phyloP scores from a whole-genome alignment of 2,888 invertebrate genomes.

The Tipula unca region DNA sequence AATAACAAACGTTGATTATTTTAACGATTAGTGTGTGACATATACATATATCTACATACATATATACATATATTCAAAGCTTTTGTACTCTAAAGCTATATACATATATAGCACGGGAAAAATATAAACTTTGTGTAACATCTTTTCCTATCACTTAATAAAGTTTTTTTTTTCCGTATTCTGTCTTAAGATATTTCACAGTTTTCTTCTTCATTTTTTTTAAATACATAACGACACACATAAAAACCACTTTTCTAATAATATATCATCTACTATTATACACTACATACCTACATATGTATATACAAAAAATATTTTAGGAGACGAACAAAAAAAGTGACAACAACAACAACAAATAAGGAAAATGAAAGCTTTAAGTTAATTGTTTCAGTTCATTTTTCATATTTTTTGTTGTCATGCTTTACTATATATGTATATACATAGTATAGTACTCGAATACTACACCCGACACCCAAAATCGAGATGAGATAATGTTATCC shows the following conservation, averaged over 20 bases:
- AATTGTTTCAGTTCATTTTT: neutral
- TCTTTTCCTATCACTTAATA: constrained; percentile 14
- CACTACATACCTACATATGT: neutral
- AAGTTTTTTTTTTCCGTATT: neutral
- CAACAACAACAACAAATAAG: neutral
- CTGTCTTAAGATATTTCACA: neutral
- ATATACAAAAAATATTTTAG: neutral
- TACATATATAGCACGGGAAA: no score
- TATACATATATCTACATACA: neutral
- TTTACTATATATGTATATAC: no score
- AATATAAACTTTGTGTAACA: neutral
- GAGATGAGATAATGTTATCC: no score
- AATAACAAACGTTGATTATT: neutral
- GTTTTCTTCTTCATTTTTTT: neutral
- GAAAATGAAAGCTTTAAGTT: neutral
- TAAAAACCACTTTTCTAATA: neutral
- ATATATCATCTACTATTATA: neutral
- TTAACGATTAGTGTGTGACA: neutral
- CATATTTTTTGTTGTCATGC: neutral
- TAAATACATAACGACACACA: neutral
- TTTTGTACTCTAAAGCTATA: neutral
- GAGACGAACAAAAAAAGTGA: neutral
- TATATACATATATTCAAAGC: neutral
- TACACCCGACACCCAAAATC: no score
- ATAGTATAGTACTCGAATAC: no score